These are phyloP conservation scores for Nephrotoma guestfalica DNA, from an alignment of 2,888 invertebrate species.

Conservation along the genomic window DNA sequence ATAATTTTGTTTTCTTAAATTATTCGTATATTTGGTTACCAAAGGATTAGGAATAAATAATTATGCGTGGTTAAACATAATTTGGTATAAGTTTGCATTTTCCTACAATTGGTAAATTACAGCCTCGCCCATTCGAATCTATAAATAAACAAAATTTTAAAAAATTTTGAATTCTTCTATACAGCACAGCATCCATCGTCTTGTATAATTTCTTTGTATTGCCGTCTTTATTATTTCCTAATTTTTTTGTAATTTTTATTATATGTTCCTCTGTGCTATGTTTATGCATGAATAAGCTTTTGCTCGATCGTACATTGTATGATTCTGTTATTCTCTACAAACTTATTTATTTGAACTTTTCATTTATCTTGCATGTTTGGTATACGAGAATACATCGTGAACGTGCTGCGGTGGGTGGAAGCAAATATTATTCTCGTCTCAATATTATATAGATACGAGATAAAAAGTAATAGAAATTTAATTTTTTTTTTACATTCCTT, in stretches of 20 bases:
- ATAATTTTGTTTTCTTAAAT: no score
- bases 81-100: no score
- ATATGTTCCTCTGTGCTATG: neutral
- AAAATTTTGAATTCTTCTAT: neutral
- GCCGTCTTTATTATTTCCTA: neutral
- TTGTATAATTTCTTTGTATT: neutral
- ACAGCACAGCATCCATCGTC: neutral
- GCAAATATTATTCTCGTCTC: neutral
- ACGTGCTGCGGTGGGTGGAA: neutral
- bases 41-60: no score
- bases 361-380: neutral
- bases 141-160: neutral
- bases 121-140: neutral
- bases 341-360: neutral
- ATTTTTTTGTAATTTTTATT: neutral
- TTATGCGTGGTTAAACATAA: no score
- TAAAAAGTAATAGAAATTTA: neutral
- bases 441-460: neutral
- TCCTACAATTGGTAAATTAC: no score
- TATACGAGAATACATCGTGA: neutral
- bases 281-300: neutral
- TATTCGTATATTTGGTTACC: no score
- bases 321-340: neutral
- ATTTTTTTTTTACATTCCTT: neutral
- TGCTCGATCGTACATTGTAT: neutral